Evolutionary conservation across 2,797 vertebrate genomes (phyloP).

Genomic region (Pangasius larnaudii): DNA sequence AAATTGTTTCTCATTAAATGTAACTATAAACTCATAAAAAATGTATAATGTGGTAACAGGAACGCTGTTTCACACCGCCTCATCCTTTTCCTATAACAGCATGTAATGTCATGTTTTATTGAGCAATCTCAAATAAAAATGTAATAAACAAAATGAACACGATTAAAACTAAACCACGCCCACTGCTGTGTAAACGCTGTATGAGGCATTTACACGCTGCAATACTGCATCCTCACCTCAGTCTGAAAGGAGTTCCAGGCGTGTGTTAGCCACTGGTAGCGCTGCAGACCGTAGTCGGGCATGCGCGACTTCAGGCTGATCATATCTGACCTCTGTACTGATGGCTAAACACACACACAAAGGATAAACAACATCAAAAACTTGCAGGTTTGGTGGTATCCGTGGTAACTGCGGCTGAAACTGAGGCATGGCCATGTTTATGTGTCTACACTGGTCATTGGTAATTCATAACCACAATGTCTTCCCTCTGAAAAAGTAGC

Average conservation of each 20-base stretch:
- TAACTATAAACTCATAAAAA: not conserved
- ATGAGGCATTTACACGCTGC: no score
- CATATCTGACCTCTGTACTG: constrained; percentile 93
- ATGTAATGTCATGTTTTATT: not conserved
- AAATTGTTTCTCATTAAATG: not conserved
- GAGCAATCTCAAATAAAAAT: not conserved
- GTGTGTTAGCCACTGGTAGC: constrained; percentile 94
- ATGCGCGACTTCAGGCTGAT: constrained; percentile 94
- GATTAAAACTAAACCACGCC: not conserved
- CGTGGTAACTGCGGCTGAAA: not conserved
- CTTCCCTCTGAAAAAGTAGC: not conserved
- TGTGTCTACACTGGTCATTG: not conserved
- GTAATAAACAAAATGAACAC: not conserved
- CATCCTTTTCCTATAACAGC: not conserved
- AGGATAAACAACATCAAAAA: not conserved
- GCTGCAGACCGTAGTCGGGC: constrained; percentile 89
- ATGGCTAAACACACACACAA: constrained; percentile 74
- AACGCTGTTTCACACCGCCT: not conserved
- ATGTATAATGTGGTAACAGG: not conserved
- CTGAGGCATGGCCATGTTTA: not conserved
- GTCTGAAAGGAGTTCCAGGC: constrained; percentile 98
- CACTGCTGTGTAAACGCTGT: not conserved
- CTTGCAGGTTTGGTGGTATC: not conserved
- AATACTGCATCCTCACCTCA: constrained; percentile 78
- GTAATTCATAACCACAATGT: not conserved